phyloP scores from a whole-genome alignment of 2,888 invertebrate species.

The Agrotis exclamationis region DNA sequence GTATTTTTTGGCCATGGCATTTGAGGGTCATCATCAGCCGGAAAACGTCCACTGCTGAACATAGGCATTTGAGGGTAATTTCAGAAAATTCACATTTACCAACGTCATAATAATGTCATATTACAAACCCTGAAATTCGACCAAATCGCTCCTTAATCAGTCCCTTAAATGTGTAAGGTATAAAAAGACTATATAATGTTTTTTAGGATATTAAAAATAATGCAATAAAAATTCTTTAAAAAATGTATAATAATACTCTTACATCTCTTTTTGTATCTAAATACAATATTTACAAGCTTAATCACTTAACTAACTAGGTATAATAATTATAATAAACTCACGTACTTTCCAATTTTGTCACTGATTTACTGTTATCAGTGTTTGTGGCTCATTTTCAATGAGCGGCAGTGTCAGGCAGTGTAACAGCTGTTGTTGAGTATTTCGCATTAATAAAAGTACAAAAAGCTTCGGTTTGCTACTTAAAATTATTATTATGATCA shows the following conservation, averaged over 20 bases:
- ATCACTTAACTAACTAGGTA: conserved; percentile 73
- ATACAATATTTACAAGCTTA: conserved; percentile 91
- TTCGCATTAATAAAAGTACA: conserved; percentile 64
- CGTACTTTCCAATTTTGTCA: conserved; percentile 64
- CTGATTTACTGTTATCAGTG: conserved; percentile 59
- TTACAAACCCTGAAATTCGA: too few species aligned
- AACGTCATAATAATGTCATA: not conserved
- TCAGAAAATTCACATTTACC: not conserved
- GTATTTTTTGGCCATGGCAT: too few species aligned
- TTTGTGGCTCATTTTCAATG: conserved; percentile 40
- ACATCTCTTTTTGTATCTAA: conserved; percentile 88
- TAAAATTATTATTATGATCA: conserved; percentile 67
- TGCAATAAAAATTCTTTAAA: conserved; percentile 64
- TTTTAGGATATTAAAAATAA: too few species aligned
- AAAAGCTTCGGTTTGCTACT: conserved; percentile 68
- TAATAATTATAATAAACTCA: conserved; percentile 79
- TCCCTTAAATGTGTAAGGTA: too few species aligned
- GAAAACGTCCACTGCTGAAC: too few species aligned
- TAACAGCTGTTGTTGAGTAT: conserved; percentile 62
- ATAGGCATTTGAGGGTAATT: not conserved
- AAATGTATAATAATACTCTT: conserved; percentile 89
- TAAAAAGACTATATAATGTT: too few species aligned
- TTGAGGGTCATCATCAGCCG: too few species aligned
- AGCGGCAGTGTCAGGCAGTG: conserved; percentile 78
- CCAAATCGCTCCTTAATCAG: too few species aligned